phyloP scores from a whole-genome alignment of 2,888 invertebrate species.

The Polydesmus complanatus region DNA sequence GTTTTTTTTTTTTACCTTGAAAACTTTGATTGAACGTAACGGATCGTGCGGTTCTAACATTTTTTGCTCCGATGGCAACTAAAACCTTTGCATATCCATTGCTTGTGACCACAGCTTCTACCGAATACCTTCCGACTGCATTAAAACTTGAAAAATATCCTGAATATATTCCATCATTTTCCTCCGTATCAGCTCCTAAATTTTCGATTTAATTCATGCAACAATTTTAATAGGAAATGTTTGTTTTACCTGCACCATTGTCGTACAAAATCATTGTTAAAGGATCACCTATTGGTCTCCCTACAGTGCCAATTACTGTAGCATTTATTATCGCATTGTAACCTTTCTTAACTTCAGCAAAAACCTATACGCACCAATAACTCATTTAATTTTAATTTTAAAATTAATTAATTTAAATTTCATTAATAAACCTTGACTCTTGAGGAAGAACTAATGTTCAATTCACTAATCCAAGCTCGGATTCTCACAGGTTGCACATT shows the following conservation, averaged over 20 bases:
- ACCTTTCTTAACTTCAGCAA: too few species aligned
- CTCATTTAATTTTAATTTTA: conserved; percentile 2
- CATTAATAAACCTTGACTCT: conserved; percentile 12
- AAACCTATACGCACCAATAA: conserved; percentile 22
- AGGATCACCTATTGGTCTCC: conserved; percentile 21
- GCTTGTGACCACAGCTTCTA: conserved; percentile 23
- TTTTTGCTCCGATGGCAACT: too few species aligned
- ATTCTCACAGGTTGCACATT: conserved; percentile 21
- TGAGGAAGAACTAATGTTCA: conserved; percentile 20
- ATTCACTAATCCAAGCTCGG: conserved; percentile 21
- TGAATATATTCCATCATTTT: conserved; percentile 30
- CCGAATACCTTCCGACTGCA: conserved; percentile 26
- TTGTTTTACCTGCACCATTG: conserved; percentile 23
- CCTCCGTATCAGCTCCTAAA: conserved; percentile 2
- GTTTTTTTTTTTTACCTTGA: too few species aligned
- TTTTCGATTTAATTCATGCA: too few species aligned
- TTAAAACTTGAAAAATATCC: conserved; percentile 26
- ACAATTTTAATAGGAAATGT: not conserved
- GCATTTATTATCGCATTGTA: conserved; percentile 23
- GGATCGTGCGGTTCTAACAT: too few species aligned
- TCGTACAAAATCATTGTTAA: conserved; percentile 23
- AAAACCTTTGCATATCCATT: conserved; percentile 23
- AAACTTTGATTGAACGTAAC: too few species aligned
- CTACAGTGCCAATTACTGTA: conserved; percentile 21
- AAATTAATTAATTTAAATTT: not conserved